Base-by-base conservation (phyloP, 2,797 vertebrate species). In the Pampus argenteus region DNA sequence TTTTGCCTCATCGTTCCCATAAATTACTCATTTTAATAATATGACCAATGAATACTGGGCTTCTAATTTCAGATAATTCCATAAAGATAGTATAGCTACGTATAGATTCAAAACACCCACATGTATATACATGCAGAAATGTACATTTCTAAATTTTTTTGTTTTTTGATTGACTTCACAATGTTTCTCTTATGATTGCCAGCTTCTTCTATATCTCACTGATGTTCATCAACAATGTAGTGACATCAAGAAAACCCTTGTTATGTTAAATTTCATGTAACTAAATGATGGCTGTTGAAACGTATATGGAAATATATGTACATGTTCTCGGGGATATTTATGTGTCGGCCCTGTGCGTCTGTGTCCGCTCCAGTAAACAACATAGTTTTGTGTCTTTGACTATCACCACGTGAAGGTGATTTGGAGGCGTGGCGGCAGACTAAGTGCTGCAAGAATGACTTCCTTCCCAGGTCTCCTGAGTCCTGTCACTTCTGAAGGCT, bases 401-500 rank as follows among this genome's bases (percentile, higher is more conserved):
- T 61, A 29, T 57, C 14, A 14, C 45, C 29, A 5, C 52, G 71
- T 88, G 87, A 79, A 88, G 82, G 83, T 85, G 76, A 78, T 83
- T 71, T 79, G 74, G 76, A 76, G 82, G 86, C n/a, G 74, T 87
- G 74, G 74, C 68, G 1, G 61, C 71, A 61, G 66, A 73, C 77
- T 83, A 71, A 84, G 67, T 79, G 83, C 67, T 69, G 76, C 25
- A 20, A 66, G 57, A 67, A 75, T 63, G 48, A 78, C 64, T 85
- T 89, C 84, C 75, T 76, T 73, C 70, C 62, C 75, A 63, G 79
- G 79, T 78, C 71, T 85, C 83, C 79, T 71, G 70, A 84, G 84
- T 38, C 51, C 73, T 80, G 82, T 87, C 77, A 85, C 79, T 86
- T 93, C 61, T 81, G 74, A 83, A 69, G 83, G 57, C 62, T 79